Evolutionary conservation across 2,113 vertebrate genomes (phyloP).

Genomic region (Mormyrus lacerda): DNA sequence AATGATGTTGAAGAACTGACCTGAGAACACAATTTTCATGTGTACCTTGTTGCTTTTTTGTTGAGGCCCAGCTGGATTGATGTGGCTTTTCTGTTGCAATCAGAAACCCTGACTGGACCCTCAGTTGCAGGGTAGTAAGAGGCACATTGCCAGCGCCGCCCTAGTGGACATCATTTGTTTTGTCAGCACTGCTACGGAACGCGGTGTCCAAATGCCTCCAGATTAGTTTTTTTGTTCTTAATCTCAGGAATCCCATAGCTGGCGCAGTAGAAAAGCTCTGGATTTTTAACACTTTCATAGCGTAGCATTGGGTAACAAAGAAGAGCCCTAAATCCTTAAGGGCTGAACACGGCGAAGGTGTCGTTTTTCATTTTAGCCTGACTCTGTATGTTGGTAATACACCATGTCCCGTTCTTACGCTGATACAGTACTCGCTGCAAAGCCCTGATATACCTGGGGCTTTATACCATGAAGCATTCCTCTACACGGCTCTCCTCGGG

Average conservation of each 20-base stretch:
- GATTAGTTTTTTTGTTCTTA: neutral
- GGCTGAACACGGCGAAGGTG: neutral
- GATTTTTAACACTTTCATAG: neutral
- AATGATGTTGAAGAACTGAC: neutral
- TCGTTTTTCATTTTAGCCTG: neutral
- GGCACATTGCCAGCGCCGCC: neutral
- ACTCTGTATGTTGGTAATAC: neutral
- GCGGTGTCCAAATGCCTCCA: neutral
- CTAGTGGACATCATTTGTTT: neutral
- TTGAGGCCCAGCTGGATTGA: neutral
- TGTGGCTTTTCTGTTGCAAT: neutral
- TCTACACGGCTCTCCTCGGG: neutral
- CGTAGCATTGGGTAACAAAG: neutral
- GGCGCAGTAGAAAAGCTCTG: neutral
- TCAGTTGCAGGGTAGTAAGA: neutral
- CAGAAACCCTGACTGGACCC: neutral
- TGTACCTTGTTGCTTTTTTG: neutral
- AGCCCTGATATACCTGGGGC: neutral
- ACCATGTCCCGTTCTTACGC: neutral
- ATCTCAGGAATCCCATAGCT: neutral
- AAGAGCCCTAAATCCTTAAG: neutral
- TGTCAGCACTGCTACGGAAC: neutral
- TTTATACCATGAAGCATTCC: neutral
- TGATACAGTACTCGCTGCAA: neutral
- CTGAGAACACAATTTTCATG: neutral